These are phyloP conservation scores for Luperina testacea DNA, from an alignment of 2,888 invertebrate genomes.

Conservation along the genomic window DNA sequence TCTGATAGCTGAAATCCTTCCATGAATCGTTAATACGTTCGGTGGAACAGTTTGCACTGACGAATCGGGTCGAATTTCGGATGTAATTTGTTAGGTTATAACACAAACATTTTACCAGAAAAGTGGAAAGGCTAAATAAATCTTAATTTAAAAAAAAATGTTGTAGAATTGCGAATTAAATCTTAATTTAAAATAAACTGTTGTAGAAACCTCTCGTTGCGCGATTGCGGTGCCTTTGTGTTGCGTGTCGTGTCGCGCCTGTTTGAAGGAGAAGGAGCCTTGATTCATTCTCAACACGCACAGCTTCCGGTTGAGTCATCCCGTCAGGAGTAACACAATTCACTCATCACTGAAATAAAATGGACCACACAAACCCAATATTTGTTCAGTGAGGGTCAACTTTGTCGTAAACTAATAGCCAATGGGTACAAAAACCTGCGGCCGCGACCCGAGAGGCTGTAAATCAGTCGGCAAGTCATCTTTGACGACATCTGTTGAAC, in stretches of 20 bases:
- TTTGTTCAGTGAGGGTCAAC: conserved; percentile 69
- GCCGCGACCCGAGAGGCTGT: conserved; percentile 70
- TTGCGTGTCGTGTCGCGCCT: no score
- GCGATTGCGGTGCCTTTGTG: no score
- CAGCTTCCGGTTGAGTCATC: conserved; percentile 24
- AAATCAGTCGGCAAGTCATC: conserved; percentile 78
- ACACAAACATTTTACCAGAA: neutral
- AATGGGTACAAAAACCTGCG: conserved; percentile 69
- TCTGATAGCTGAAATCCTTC: neutral
- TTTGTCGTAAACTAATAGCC: conserved; percentile 69
- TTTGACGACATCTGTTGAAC: conserved; percentile 80
- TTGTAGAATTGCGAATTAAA: neutral
- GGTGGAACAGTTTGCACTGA: neutral
- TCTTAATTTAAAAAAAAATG: no score
- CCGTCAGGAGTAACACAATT: neutral
- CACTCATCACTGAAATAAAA: conserved; percentile 18
- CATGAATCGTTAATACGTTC: no score
- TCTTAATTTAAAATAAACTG: no score
- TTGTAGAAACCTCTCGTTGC: neutral
- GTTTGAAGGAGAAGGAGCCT: no score
- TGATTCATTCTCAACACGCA: neutral
- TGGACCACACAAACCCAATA: conserved; percentile 67
- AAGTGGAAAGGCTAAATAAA: neutral
- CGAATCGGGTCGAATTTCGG: neutral
- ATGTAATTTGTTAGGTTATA: neutral